Conservation (phyloP, 2,888 invertebrate genomes). For the Glaucopsyche alexis region DNA sequence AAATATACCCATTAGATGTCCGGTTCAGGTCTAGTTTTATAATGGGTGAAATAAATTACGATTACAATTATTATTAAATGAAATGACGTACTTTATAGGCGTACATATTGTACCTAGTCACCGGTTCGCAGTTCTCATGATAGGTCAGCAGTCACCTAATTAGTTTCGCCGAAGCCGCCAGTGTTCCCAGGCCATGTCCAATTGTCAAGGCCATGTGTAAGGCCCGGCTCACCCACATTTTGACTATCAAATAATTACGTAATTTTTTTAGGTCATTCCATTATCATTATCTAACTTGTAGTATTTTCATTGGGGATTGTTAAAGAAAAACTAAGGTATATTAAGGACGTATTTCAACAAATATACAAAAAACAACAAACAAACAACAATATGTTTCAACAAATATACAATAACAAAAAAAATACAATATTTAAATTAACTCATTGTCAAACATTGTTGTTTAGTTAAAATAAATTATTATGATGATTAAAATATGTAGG, state of each 20-base stretch:
- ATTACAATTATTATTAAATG: too few species aligned
- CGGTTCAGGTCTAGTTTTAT: background rate
- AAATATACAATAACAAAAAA: too few species aligned
- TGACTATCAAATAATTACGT: background rate
- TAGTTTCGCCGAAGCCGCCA: slow-evolving; percentile 20
- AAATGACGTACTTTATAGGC: background rate
- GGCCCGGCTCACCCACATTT: background rate
- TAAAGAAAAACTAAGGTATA: too few species aligned
- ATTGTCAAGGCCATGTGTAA: slow-evolving; percentile 8
- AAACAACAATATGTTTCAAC: too few species aligned
- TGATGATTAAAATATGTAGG: background rate
- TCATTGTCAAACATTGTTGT: too few species aligned
- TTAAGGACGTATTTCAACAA: too few species aligned
- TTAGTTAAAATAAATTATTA: background rate
- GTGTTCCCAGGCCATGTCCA: background rate
- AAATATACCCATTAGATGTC: background rate
- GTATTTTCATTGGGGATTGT: too few species aligned
- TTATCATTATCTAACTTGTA: too few species aligned
- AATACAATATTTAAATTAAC: background rate
- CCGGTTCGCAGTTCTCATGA: slow-evolving; percentile 13
- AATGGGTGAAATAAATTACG: background rate
- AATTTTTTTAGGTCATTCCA: background rate
- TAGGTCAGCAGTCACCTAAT: slow-evolving; percentile 16
- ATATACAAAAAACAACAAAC: too few species aligned
- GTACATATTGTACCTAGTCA: background rate